phyloP scores from a whole-genome alignment of 1,140 invertebrate species.

The Solenopsis invicta region DNA sequence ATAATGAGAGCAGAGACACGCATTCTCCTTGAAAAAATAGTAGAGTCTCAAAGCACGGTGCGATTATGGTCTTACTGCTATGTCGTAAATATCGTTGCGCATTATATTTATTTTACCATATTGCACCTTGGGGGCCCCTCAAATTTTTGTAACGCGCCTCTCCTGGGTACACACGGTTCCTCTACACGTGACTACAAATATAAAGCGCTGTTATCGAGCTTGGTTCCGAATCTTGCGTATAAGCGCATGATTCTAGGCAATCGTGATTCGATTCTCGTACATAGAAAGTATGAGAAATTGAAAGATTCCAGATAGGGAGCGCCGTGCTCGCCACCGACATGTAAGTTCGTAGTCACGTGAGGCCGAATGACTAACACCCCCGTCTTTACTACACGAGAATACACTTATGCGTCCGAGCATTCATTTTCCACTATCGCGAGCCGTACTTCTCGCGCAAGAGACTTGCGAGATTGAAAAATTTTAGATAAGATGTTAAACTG shows the following conservation, averaged over 20 bases:
- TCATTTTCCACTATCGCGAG: conserved; percentile 83
- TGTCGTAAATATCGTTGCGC: conserved; percentile 24
- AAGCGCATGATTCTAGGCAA: conserved; percentile 23
- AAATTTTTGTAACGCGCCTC: background rate
- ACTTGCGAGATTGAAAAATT: conserved; percentile 82
- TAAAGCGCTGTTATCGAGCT: conserved; percentile 43
- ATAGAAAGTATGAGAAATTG: conserved; percentile 83
- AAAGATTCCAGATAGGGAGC: conserved; percentile 84
- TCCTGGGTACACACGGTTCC: background rate
- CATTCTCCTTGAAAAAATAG: conserved; percentile 17
- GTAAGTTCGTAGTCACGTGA: conserved; percentile 80
- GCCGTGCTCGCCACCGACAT: conserved; percentile 63
- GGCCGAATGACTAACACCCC: conserved; percentile 81
- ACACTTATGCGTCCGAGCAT: conserved; percentile 82
- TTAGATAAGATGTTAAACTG: conserved; percentile 79
- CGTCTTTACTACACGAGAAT: conserved; percentile 80
- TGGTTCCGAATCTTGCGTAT: conserved; percentile 43
- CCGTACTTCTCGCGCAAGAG: conserved; percentile 74
- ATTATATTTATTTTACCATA: conserved; percentile 37
- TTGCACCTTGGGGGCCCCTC: conserved; percentile 1
- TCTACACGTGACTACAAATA: conserved; percentile 40
- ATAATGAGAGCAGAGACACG: conserved; percentile 13
- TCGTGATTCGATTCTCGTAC: conserved; percentile 64
- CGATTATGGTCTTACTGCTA: background rate
- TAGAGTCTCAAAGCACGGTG: background rate